Conservation (phyloP, 1,140 invertebrate species). For the Euura lappo region DNA sequence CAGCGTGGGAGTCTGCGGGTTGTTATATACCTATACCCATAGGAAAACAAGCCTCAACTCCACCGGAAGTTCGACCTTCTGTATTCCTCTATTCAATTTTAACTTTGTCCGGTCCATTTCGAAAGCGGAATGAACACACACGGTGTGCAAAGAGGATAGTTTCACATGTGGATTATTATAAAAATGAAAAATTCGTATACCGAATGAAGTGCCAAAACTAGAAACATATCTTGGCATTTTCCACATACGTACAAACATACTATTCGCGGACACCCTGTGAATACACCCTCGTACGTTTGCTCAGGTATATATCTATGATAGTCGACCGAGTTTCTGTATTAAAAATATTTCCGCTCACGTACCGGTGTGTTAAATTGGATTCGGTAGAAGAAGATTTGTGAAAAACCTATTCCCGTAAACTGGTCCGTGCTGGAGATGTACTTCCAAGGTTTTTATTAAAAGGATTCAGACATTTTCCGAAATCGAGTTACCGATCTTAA, state of each 20-base stretch:
- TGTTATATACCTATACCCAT: background rate
- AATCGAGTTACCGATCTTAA: background rate
- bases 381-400: constrained; percentile 1
- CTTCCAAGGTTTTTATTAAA: background rate
- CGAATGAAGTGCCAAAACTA: too few relatives aligned
- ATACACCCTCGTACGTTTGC: too few relatives aligned
- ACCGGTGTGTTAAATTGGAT: constrained; percentile 7
- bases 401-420: background rate
- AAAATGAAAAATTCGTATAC: too few relatives aligned
- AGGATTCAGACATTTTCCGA: background rate
- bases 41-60: background rate
- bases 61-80: background rate
- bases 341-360: constrained; percentile 7
- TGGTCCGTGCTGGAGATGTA: background rate
- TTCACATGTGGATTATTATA: too few relatives aligned
- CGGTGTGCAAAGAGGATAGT: too few relatives aligned
- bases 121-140: background rate
- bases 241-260: too few relatives aligned
- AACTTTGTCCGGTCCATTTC: background rate
- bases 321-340: constrained; percentile 5
- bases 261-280: too few relatives aligned
- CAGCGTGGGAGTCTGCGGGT: background rate
- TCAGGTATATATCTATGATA: background rate
- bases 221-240: too few relatives aligned
- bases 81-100: background rate